Evolutionary conservation across 1,140 invertebrate species (phyloP).

Genomic region (Eupristina koningsbergeri): DNA sequence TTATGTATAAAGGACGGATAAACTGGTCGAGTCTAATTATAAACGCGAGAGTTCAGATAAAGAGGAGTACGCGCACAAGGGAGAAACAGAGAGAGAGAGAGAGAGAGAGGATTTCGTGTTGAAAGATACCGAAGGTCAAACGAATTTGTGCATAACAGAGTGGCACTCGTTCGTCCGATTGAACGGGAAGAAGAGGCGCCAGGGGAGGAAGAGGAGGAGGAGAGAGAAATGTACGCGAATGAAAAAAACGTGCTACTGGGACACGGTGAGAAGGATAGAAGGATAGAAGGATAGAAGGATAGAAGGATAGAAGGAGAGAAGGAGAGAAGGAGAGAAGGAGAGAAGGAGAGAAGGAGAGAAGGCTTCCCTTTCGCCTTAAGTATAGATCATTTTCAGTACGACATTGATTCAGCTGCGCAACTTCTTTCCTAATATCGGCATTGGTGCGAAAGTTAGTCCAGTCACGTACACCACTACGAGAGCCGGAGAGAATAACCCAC

Average conservation of each 20-base stretch:
- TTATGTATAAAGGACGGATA: background rate
- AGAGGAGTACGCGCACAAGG: background rate
- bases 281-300: background rate
- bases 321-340: background rate
- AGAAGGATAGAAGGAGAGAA: too few relatives aligned
- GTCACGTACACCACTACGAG: conserved; percentile 55
- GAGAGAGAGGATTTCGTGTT: background rate
- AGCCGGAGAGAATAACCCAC: background rate
- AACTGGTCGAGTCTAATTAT: conserved; percentile 32
- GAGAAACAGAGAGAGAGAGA: background rate
- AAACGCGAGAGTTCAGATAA: background rate
- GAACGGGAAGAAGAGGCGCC: too few relatives aligned
- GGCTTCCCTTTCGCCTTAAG: conserved; percentile 55
- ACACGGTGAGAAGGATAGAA: too few relatives aligned
- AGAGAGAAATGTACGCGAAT: conserved; percentile 1
- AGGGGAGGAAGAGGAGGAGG: background rate
- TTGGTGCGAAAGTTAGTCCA: conserved; percentile 51
- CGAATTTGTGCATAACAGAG: background rate
- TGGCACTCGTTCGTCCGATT: background rate
- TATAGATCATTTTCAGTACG: conserved; percentile 52
- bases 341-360: conserved; percentile 8
- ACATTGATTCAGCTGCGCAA: conserved; percentile 57
- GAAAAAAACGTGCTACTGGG: conserved; percentile 36
- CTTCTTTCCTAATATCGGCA: conserved; percentile 58
- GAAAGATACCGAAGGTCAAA: background rate